phyloP scores from a whole-genome alignment of 2,797 vertebrate genomes.

The Oreochromis mossambicus region DNA sequence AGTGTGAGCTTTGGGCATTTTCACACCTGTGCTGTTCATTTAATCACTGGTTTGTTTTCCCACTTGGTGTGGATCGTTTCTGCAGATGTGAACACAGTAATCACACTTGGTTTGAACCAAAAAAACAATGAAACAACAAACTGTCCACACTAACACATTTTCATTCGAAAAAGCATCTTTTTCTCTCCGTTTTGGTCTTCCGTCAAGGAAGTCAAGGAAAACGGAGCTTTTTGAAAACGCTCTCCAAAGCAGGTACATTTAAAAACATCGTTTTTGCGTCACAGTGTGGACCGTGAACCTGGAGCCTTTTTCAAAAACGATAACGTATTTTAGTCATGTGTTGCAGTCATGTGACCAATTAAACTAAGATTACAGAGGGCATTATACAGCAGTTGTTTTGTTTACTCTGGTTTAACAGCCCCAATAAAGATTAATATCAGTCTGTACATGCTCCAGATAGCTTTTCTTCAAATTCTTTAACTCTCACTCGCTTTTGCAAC shows the following conservation, averaged over 20 bases:
- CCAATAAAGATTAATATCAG: background rate
- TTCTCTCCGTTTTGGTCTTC: no score
- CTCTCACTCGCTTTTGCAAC: background rate
- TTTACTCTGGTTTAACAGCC: background rate
- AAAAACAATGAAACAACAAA: background rate
- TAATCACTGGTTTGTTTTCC: background rate
- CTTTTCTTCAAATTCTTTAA: background rate
- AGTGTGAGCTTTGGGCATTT: background rate
- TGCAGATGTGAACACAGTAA: background rate
- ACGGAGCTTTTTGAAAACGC: no score
- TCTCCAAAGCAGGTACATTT: background rate
- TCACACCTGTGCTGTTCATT: background rate
- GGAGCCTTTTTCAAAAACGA: background rate
- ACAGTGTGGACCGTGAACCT: background rate
- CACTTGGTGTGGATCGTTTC: background rate
- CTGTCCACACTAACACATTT: background rate
- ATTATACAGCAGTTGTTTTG: fast-evolving
- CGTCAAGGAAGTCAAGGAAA: background rate
- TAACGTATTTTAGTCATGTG: background rate
- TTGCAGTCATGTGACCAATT: background rate
- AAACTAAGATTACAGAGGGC: background rate
- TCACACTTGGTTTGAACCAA: background rate
- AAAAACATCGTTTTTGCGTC: fast-evolving
- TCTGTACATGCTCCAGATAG: fast-evolving
- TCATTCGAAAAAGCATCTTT: no score